Evolutionary conservation across 2,888 invertebrate genomes (phyloP), one percentile per base, ranked within the genome.

Genomic region (Chloromyia formosa): DNA sequence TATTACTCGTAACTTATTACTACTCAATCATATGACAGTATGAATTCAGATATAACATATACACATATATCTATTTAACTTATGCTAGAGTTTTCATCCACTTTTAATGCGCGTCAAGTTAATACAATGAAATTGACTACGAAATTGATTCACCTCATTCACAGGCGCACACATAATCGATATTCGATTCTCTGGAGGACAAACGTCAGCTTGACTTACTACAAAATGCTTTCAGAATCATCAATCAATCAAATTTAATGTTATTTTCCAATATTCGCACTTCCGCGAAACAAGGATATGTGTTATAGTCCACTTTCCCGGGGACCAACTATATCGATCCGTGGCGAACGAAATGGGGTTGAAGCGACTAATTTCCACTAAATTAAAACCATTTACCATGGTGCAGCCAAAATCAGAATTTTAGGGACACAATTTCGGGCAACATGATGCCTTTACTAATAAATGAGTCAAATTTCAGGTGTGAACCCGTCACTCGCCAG

Each of bases 161-260:
- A 49, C 49, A 49, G 12, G 12, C 49, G 16, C 3, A n/a, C 16
- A 49, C 49, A 49, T n/a, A 49, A 49, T 49, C 49, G 49, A n/a
- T n/a, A 49, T 49, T n/a, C 16, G 3, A 60, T 9, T 42, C 42
- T 18, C 40, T 18, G 7, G 35, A 62, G 62, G 10, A 54, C 18
- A 27, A 53, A 4, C 35, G 53, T 9, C 27, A n/a, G 14, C 23
- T 68, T 53, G 7, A 40, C 40, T 27, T 58, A 71, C 58, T 35
- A 20, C 56, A 71, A 71, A 71, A 71, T 71, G 71, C 71, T 71
- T 71, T 71, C 56, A 71, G 40, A 14, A 14, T 35, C 56, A 71
- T 71, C 71, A 71, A 71, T 71, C 71, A 71, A 45, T 56, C 71
- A 71, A 69, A 71, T 71, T 71, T 45, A 22, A 45, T 49, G 14